Evolutionary conservation across 2,113 vertebrate species (phyloP).

Genomic region (Mus spicilegus): DNA sequence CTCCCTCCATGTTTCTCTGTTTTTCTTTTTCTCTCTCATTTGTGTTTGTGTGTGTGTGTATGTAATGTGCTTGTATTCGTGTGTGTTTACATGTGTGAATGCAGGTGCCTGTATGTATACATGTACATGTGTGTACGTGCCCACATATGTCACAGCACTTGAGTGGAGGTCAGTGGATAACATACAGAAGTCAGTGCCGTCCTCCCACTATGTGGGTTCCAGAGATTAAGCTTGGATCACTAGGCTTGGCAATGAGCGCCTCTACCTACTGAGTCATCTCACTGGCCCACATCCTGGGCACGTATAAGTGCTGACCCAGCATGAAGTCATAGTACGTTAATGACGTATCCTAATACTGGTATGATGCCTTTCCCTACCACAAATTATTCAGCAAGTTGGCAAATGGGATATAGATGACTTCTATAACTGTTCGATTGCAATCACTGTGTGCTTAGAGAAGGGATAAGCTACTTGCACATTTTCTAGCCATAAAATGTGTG

Average conservation of each 20-base stretch:
- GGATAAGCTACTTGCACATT: neutral
- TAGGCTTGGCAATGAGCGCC: neutral
- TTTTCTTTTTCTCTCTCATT: no score
- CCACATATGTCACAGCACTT: neutral
- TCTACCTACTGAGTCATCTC: neutral
- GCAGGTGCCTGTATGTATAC: neutral
- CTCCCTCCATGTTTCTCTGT: neutral
- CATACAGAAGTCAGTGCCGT: neutral
- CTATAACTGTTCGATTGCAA: slow-evolving; percentile 11
- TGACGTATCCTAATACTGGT: neutral
- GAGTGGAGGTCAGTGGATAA: neutral
- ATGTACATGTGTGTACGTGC: neutral
- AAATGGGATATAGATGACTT: neutral
- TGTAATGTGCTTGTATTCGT: no score
- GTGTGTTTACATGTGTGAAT: no score
- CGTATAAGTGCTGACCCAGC: neutral
- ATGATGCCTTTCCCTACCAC: neutral
- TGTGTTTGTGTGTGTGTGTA: no score
- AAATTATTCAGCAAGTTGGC: slow-evolving; percentile 7
- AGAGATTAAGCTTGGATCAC: neutral
- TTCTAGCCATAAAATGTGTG: slow-evolving; percentile 2
- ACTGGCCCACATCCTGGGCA: neutral
- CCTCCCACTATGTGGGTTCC: no score
- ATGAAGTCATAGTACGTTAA: neutral
- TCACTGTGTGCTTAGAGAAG: neutral